Evolutionary conservation across 2,113 vertebrate genomes (phyloP).

Genomic region (Tenebrosternarchus preto): DNA sequence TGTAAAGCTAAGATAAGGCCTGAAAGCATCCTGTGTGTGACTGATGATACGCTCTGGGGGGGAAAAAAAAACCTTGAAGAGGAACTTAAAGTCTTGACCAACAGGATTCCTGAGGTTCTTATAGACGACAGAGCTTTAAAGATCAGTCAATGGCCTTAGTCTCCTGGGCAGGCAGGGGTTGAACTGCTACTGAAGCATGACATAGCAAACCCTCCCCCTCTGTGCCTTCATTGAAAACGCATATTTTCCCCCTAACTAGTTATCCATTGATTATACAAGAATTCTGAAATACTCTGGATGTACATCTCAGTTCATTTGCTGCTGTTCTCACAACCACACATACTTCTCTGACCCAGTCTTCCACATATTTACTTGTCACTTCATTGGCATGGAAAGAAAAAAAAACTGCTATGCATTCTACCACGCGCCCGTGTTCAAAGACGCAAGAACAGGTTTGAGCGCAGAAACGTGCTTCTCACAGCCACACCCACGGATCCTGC

Average conservation of each 20-base stretch:
- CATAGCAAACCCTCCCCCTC: constrained; percentile 36
- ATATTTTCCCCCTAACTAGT: constrained; percentile 21
- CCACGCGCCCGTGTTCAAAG: not conserved
- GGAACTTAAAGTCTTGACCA: constrained; percentile 57
- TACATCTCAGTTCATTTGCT: not conserved
- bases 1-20: constrained; percentile 69
- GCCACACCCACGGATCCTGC: not conserved
- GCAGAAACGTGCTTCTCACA: not conserved
- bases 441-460: not conserved
- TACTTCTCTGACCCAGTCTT: not conserved
- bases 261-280: constrained; percentile 39
- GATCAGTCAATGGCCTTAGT: constrained; percentile 41
- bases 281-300: not conserved
- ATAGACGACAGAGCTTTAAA: constrained; percentile 50
- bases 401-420: not conserved
- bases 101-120: constrained; percentile 53
- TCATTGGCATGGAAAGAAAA: not conserved
- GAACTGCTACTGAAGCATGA: constrained; percentile 49
- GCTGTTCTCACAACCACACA: not conserved
- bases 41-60: constrained; percentile 59
- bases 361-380: not conserved
- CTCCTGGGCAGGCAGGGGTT: constrained; percentile 41
- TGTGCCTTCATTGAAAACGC: constrained; percentile 9
- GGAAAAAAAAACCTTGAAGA: constrained; percentile 48
- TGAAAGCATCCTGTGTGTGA: constrained; percentile 75